Evolutionary conservation across 2,888 invertebrate species (phyloP), one percentile per base, ranked within the genome.

Genomic region (Lymantria dispar): DNA sequence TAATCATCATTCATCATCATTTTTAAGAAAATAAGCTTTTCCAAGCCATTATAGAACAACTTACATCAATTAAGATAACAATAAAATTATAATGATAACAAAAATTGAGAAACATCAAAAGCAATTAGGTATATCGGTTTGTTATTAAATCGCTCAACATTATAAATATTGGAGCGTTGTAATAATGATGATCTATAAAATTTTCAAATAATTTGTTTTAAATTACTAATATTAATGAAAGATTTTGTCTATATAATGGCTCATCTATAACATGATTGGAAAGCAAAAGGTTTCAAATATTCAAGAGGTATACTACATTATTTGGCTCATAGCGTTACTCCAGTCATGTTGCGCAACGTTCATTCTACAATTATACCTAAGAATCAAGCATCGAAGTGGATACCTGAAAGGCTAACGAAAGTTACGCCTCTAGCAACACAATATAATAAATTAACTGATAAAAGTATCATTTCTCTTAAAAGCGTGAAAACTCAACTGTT

Each of bases 401-500:
- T n/a, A 12, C 42, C 41, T 8, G 12, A 11, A 10, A 40, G 41
- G 30, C 7, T 42, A 11, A n/a, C 1, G 7, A 67, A 76, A 75
- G 72, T 79, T 2, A 55, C 63, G 3, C 70, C 77, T 0, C 33
- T 70, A 0, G 53, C 51, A n/a, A 29, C 52, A 5, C 70, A 70
- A 49, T 56, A 57, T 10, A 65, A 70, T 42, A 73, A 68, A 60
- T 70, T 58, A 22, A 22, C 66, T 5, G 63, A 61, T 42, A 64
- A 61, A 42, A 45, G 38, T 39, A 48, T 45, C 8, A 58, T 62
- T 8, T 43, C 55, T 12, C 29, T 72, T 11, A 52, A 61, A 9
- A 65, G 74, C 33, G 54, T 76, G 5, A 76, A 64, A 52, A 60
- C 55, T 36, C 51, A 74, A 29, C 64, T 81, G 36, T 50, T 48